These are phyloP conservation scores for Brachionus calyciflorus DNA, from an alignment of 1,140 invertebrate species.

Conservation along the genomic window DNA sequence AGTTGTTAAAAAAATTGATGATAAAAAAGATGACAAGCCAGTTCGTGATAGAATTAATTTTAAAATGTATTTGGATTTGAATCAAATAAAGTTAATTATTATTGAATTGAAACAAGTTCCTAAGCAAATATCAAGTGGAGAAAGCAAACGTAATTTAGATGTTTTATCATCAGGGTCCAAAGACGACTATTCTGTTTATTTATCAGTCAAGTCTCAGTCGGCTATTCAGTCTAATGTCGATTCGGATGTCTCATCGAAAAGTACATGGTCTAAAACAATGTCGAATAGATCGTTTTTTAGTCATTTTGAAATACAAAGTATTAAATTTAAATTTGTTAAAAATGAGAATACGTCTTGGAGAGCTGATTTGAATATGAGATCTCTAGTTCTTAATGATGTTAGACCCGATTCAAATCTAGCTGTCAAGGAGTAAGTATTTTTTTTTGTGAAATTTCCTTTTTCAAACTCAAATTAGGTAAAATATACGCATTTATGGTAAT, in stretches of 20 bases:
- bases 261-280: conserved; percentile 12
- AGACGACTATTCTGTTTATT: conserved; percentile 46
- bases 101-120: not conserved
- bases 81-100: conserved; percentile 30
- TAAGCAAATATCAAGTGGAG: not conserved
- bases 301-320: conserved; percentile 71
- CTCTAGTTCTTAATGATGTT: conserved; percentile 70
- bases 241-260: conserved; percentile 71
- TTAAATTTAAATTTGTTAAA: conserved; percentile 60
- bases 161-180: not conserved
- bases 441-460: not conserved
- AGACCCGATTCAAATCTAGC: conserved; percentile 67
- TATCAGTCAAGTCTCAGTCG: conserved; percentile 51
- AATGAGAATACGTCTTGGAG: conserved; percentile 71
- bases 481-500: too few species aligned
- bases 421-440: conserved; percentile 66
- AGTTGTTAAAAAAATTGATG: not conserved
- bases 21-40: not conserved
- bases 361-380: conserved; percentile 71
- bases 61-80: conserved; percentile 12
- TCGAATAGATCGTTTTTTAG: conserved; percentile 60
- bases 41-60: not conserved
- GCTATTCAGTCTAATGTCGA: conserved; percentile 59
- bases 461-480: too few species aligned
- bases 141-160: not conserved